Percentiles rank a stretch among this genome's conserved stretches.
These are phyloP conservation scores for Agriotes lineatus DNA, from an alignment of 2,888 invertebrate genomes.

Conservation along the genomic window DNA sequence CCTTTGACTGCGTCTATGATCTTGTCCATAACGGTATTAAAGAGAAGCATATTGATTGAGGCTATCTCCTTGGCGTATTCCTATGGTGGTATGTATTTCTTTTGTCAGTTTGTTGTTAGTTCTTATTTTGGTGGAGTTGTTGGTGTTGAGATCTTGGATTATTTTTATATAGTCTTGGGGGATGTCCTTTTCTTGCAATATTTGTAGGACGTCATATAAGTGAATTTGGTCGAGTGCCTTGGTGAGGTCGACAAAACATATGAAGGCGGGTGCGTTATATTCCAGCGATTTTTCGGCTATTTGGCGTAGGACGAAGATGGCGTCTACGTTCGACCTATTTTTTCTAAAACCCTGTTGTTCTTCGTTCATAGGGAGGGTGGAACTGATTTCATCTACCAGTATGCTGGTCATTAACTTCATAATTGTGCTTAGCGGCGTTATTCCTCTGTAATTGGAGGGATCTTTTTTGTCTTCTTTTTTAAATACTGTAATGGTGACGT, in stretches of 20 bases:
- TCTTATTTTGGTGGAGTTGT: not conserved
- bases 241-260: not conserved
- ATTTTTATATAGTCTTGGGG: not conserved
- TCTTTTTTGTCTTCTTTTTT: not conserved
- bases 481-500: too few relatives aligned
- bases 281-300: not conserved
- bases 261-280: not conserved
- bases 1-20: not conserved
- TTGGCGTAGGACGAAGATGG: not conserved
- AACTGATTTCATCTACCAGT: not conserved
- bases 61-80: too few relatives aligned
- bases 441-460: not conserved
- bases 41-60: not conserved
- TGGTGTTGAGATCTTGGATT: not conserved
- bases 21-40: not conserved
- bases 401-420: not conserved
- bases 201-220: not conserved
- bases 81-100: not conserved
- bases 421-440: slow-evolving; percentile 1
- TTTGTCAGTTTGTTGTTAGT: not conserved
- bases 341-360: slow-evolving; percentile 2
- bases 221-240: slow-evolving; percentile 7
- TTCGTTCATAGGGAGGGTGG: not conserved
- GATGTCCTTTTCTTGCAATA: not conserved
- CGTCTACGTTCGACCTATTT: not conserved